Conservation (phyloP, 2,113 vertebrate species). For the Siphamia tubifer region DNA sequence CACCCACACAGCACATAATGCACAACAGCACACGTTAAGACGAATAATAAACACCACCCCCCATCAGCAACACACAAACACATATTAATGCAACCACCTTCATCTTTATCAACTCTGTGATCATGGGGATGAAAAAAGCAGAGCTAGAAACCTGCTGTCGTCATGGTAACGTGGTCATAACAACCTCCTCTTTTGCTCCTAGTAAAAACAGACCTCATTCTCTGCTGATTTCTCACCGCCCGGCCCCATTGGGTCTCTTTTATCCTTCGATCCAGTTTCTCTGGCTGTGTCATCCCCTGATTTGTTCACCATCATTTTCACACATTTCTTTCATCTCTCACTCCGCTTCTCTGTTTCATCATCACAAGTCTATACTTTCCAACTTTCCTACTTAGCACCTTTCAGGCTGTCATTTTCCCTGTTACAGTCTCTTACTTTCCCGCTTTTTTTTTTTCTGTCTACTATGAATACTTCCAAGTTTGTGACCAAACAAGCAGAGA, state of each 20-base stretch:
- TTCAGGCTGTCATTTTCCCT: background rate
- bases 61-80: background rate
- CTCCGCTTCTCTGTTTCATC: background rate
- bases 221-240: background rate
- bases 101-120: conserved; percentile 47
- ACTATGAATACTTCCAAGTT: background rate
- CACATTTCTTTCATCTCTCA: background rate
- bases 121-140: conserved; percentile 41
- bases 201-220: conserved; percentile 18
- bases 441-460: background rate
- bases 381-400: background rate
- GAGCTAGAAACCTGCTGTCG: conserved; percentile 43
- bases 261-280: background rate
- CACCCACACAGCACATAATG: background rate
- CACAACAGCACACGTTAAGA: background rate
- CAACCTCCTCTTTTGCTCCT: conserved; percentile 22
- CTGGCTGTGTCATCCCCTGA: background rate
- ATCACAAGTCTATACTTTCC: background rate
- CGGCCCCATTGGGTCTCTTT: background rate
- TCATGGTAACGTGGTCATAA: conserved; percentile 62
- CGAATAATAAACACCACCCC: background rate
- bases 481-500: background rate
- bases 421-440: background rate
- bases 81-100: conserved; percentile 1
- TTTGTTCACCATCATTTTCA: background rate